These are phyloP conservation scores for Cyprinodon variegatus DNA, from an alignment of 2,113 vertebrate genomes.

Conservation along the genomic window DNA sequence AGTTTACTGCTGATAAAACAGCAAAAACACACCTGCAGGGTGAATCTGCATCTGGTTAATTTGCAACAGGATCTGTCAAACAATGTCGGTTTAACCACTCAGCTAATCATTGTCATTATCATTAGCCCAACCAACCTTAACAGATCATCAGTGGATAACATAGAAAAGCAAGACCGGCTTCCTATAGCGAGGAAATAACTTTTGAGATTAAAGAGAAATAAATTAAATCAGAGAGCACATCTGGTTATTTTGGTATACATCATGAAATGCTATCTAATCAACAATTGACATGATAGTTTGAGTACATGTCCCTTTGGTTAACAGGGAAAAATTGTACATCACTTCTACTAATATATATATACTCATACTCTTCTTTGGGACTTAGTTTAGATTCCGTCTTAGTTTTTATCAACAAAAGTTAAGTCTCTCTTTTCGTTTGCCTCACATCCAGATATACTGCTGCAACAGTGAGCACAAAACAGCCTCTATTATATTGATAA, in stretches of 20 bases:
- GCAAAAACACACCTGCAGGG: constrained; percentile 3
- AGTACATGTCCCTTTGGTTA: background rate
- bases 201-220: background rate
- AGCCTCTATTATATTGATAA: background rate
- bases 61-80: constrained; percentile 40
- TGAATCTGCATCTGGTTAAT: constrained; percentile 31
- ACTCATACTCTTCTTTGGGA: background rate
- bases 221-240: background rate
- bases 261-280: background rate
- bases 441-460: background rate
- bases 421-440: background rate
- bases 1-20: constrained; percentile 3
- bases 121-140: constrained; percentile 21
- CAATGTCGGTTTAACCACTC: constrained; percentile 23
- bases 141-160: constrained; percentile 8
- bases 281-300: background rate
- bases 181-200: background rate
- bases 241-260: constrained; percentile 7
- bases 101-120: constrained; percentile 7
- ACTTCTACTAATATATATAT: constrained; percentile 1
- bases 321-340: background rate
- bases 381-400: background rate
- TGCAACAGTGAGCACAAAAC: background rate
- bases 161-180: constrained; percentile 4
- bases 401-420: background rate